Evolutionary conservation across 1,140 invertebrate genomes (phyloP).

Genomic region (Papilio xuthus): DNA sequence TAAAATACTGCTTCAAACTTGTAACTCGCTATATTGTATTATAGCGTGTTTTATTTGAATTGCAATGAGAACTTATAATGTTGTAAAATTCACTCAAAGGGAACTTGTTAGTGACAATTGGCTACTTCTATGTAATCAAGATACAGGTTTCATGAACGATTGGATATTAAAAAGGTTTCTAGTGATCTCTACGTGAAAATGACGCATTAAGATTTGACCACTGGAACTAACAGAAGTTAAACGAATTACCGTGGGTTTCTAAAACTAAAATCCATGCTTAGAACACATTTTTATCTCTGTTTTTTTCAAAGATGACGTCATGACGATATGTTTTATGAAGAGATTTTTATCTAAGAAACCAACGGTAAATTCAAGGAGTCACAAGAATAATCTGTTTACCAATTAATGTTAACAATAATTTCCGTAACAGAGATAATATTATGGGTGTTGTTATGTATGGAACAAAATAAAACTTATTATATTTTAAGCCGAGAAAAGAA

Average conservation of each 20-base stretch:
- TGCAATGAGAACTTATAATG: not conserved
- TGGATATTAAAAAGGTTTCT: not conserved
- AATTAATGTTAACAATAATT: too few relatives aligned
- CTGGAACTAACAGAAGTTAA: not conserved
- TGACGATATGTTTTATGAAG: too few relatives aligned
- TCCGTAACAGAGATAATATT: too few relatives aligned
- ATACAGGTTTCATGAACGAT: not conserved
- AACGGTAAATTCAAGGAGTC: not conserved
- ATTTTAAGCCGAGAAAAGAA: not conserved
- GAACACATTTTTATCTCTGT: too few relatives aligned
- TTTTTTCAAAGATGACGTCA: too few relatives aligned
- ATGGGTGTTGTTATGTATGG: not conserved
- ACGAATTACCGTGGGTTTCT: not conserved
- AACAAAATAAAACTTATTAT: not conserved
- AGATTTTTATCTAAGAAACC: too few relatives aligned
- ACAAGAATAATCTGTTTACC: not conserved
- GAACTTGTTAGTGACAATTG: constrained; percentile 20
- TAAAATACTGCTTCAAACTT: constrained; percentile 14
- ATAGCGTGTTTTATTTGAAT: not conserved
- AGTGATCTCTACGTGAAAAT: not conserved
- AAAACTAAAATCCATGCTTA: too few relatives aligned
- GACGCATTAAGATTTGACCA: not conserved
- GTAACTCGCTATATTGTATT: not conserved
- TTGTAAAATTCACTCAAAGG: not conserved
- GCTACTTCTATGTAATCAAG: not conserved